Conservation (phyloP, 1,140 invertebrate species). For the Bombus sylvicola region DNA sequence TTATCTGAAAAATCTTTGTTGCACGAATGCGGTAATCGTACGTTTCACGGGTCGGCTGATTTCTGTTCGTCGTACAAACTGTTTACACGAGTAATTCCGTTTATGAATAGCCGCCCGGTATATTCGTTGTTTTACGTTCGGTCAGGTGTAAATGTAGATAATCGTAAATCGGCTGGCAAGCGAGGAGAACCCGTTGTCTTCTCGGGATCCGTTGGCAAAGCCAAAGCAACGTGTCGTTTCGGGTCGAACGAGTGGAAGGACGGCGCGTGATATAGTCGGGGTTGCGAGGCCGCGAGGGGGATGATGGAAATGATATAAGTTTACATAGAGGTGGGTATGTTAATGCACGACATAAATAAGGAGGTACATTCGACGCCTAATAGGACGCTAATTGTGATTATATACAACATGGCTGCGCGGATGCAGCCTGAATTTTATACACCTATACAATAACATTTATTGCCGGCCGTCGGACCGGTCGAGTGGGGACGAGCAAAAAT, state of each 20-base stretch:
- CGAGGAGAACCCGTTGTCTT: background rate
- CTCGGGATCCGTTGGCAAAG: background rate
- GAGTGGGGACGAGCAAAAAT: constrained; percentile 59
- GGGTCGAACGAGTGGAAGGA: background rate
- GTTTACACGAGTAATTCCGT: background rate
- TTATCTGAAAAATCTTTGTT: constrained; percentile 7
- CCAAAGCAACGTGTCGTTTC: background rate
- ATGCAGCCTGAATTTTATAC: constrained; percentile 66
- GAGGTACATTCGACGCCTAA: constrained; percentile 52
- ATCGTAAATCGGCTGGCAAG: constrained; percentile 12
- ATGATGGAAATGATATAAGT: constrained; percentile 66
- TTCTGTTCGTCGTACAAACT: background rate
- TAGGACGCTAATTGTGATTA: constrained; percentile 72
- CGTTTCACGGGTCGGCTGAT: background rate
- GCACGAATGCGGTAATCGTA: background rate
- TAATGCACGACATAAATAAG: constrained; percentile 65
- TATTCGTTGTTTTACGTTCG: constrained; percentile 9
- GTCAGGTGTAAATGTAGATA: constrained; percentile 25
- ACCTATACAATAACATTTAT: constrained; percentile 70
- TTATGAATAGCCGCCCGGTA: background rate
- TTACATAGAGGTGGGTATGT: constrained; percentile 59
- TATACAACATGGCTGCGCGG: constrained; percentile 59
- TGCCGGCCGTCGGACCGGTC: constrained; percentile 60
- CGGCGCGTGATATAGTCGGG: background rate
- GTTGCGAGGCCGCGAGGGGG: background rate